Evolutionary conservation across 2,113 vertebrate species (phyloP), one percentile per base, ranked within the genome.

Genomic region (Prunella fulvescens): DNA sequence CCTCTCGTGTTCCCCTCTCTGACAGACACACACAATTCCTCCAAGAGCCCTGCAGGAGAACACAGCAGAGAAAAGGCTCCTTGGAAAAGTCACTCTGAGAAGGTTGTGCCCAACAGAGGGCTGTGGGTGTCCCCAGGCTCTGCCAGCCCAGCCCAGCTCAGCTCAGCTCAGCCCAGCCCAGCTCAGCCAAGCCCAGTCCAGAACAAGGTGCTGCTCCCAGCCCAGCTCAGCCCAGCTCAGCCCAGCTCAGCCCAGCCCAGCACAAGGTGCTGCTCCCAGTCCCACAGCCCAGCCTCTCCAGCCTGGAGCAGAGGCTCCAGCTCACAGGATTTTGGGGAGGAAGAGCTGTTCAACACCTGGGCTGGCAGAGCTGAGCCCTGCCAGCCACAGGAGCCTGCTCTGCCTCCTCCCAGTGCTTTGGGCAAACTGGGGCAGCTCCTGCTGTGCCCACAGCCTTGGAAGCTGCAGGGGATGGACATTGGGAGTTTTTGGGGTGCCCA

Each of bases 351-450:
- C 28, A 47, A 40, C 40, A 37, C 37, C 37, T 37, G 37, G 37
- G 37, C 37, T 37, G 37, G 37, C 37, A 37, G 37, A 37, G 37
- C 37, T 37, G 37, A 37, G 37, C 37, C 37, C 37, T 29, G 61
- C 65, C 29, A 1, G 45, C 11, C 5, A 20, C 97, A 97, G 97
- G 78, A 88, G 91, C 95, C 76, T 11, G 14, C 42, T 90, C 93
- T 84, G 80, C 77, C 76, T 77, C 72, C 57, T 64, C 40, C 18
- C 90, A 74, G 64, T 1, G 73, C 84, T 54, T 45, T 31, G 93
- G 28, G 92, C 76, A 48, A 62, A 81, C 1, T 5, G 64, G 93
- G 47, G 12, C 39, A 66, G 93, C 47, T 76, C 44, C 53, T 31
- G 93, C 94, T 93, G 92, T 13, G n/a, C 89, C 70, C 19, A 26